Base-by-base conservation (phyloP, 2,888 invertebrate genomes). In the Ochlodes sylvanus region DNA sequence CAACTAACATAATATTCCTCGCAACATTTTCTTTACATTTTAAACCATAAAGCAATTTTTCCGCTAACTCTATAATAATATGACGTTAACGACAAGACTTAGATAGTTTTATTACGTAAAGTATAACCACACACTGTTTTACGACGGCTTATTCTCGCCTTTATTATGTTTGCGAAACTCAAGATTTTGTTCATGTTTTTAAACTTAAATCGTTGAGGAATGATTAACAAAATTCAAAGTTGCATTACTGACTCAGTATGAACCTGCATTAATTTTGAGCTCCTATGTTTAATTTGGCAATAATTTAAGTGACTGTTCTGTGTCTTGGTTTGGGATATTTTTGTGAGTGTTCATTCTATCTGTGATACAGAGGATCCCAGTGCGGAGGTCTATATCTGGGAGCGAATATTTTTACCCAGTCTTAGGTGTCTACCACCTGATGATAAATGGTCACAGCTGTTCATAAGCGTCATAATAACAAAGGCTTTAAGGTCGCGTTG, bases 21-120 rank as follows among this genome's bases (percentile, higher is more conserved):
- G 34, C 47, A 34, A 56, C 34, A 56, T 56, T 56, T 56, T 34
- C 56, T 34, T 34, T 15, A 34, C 56, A n/a, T 55, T 56, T 56
- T 56, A 56, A 56, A 56, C 50, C 32, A 38, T 34, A 56, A 34
- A 32, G 32, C 56, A 56, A 56, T 34, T 34, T 56, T 17, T 38
- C 15, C 56, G 56, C 17, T 38, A 34, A 56, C 34, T 38, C 34
- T 50, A 50, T 50, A 50, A 21, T 50, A 50, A 38, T 17, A 17
- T 56, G 15, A 56, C 34, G 56, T 56, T 56, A 27, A 56, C 17
- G 56, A 15, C 17, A 12, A 7, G 34, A 50, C 50, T 50, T 19
- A 50, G 50, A 50, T 50, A 50, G 50, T 50, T 50, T 50, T 50
- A 50, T 50, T 50, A 50, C 50, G 17, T 50, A 19, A 10, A 50